Evolutionary conservation across 2,113 vertebrate genomes (phyloP), one percentile per base, ranked within the genome.

Genomic region (Deroptyus accipitrinus): DNA sequence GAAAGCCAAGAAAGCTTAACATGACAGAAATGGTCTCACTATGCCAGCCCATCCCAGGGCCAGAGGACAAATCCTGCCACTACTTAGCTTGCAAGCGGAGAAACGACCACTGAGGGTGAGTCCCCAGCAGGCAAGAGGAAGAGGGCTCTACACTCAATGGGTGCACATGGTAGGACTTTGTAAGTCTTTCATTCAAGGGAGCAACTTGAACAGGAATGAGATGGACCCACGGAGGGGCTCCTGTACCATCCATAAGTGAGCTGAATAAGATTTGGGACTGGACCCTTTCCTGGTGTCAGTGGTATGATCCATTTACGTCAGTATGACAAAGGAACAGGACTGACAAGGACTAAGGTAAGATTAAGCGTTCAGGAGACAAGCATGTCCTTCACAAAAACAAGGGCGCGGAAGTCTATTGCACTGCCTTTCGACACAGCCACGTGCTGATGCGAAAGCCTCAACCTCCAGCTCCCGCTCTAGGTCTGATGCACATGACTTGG

Each of bases 1-100:
- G 14, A 80, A 96, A 81, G 48, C 63, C 63, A 83, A 15, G 57
- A 49, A 54, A 73, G 48, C 23, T 39, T 44, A 48, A 76, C 15
- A 5, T 0, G 0, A 46, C 2, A 83, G 52, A 68, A 89, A 44
- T 0, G 3, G 31, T 31, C 37, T 57, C 0, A 0, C 33, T 37
- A 7, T 5, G 35, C 22, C 59, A 79, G 54, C 39, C 37, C 17
- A 8, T 17, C 75, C 46, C 41, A 19, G 44, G 25, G 25, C 10
- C 46, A 86, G 27, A 54, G 37, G 57, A 41, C 48, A 87, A 83
- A 81, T 51, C 35, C 74, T 74, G 44, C 19, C 28, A 22, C 15
- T 22, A 1, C 10, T 8, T 2, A 41, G 51, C 55, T 88, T 14
- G 2, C 30, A 77, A 42, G 33, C 3, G 0, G 51, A 90, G 44